Base-by-base conservation (phyloP, 2,113 vertebrate genomes). In the Oxyura jamaicensis region DNA sequence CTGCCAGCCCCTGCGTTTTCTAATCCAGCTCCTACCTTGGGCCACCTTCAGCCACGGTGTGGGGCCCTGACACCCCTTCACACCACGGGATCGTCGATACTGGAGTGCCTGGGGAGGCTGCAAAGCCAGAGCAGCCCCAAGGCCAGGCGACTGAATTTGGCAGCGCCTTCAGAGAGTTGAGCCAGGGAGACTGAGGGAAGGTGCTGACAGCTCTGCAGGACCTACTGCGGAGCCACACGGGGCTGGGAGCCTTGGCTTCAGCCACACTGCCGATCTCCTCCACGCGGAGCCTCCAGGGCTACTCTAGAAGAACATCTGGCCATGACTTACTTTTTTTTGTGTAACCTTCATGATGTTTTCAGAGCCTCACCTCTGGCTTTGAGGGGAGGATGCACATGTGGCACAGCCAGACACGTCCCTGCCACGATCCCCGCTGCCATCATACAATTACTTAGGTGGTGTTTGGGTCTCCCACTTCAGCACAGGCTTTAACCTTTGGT, bases 401-500 rank as follows among this genome's bases (percentile, higher is more conserved):
- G 22, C 67, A 62, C 83, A 55, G 22, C 25, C 56, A 73, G 69
- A 79, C 17, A 25, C 8, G 2, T 77, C 63, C 31, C 6, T 35
- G 67, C 41, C 68, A 28, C 23, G 44, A 6, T 31, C 53, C 52
- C 10, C 26, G 6, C 31, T 3, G 3, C 58, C 89, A 71, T 66
- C 65, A 60, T 22, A 5, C 88, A 91, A 87, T 92, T 84, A 92
- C 90, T 93, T 95, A 96, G 95, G 93, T 59, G 84, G 73, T 60
- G 33, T 75, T 96, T 88, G 85, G 46, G 69, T 79, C 59, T 83
- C 86, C 95, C 85, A 60, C 89, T 93, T 73, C 88, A 93, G 91
- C 82, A 91, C 86, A 91, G 95, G 63, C 42, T 60, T 3, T 76
- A 90, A 94, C 87, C 82, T 97, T 96, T 94, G 77, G 50, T 92